Base-by-base conservation (phyloP, 2,797 vertebrate species). In the Paedocypris micromegethes region DNA sequence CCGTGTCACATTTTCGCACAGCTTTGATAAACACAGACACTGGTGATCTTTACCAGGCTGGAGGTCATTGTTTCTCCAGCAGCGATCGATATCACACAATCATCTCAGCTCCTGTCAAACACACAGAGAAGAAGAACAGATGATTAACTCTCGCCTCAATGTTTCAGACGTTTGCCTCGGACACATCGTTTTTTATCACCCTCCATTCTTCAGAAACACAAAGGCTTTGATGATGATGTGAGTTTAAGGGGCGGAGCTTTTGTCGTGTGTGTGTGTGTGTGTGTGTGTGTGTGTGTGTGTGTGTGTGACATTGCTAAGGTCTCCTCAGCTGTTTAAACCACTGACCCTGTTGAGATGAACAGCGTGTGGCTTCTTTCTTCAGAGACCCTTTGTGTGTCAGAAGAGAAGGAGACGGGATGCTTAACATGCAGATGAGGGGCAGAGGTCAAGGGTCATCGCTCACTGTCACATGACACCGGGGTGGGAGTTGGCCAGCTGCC, bases 381-480 rank as follows among this genome's bases (percentile, higher is more conserved):
- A 23, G 63, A 72, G 23, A 66, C 74, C 60, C 75, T 77, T 82
- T 84, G 84, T 83, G 73, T 54, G 48, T 52, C 64, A 77, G 78
- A 56, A 58, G 47, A 58, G 62, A 55, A 70, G 42, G 9, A 83
- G 81, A 72, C 68, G 63, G 52, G 41, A 74, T 85, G 78, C 83
- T 88, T 83, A 89, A 85, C 82, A 88, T 60, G 50, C 81, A 89
- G 90, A 92, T 90, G 80, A 86, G 75, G 75, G 68, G 23, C 7
- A 2, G 0, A 72, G 89, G 84, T 83, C 85, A 84, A 82, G 57
- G 79, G 78, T 80, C 84, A 84, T 87, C 79, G 84, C 84, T 85
- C 78, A 88, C 69, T 72, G 81, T 76, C 81, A 81, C 66, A 77
- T 83, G 50, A 59, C 58, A 54, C 44, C 53, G 76, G 72, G 69